phyloP scores from a whole-genome alignment of 2,797 vertebrate genomes.

The Neopelma chrysocephalum region DNA sequence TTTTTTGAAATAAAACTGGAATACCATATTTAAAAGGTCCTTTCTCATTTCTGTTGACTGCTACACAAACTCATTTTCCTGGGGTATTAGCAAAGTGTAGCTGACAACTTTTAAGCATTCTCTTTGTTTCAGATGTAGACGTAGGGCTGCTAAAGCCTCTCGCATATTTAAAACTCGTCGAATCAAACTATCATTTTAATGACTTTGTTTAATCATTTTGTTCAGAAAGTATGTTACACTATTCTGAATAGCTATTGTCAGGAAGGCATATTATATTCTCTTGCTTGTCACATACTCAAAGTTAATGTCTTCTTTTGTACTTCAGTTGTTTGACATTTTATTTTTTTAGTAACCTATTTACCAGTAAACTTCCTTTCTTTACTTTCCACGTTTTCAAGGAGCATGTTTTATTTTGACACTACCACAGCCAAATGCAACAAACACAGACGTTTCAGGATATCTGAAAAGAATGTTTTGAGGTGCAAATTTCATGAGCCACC shows the following conservation, averaged over 20 bases:
- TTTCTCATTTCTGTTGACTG: not conserved
- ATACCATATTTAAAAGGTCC: not conserved
- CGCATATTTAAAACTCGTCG: not conserved
- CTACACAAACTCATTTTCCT: not conserved
- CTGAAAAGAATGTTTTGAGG: not conserved
- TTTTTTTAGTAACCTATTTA: constrained; percentile 6
- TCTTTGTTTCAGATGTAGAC: not conserved
- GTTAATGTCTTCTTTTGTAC: not conserved
- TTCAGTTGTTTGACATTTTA: not conserved
- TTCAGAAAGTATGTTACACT: not conserved
- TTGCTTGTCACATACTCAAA: not conserved
- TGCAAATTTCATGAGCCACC: not conserved
- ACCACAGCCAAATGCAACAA: not conserved
- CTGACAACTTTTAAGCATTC: not conserved
- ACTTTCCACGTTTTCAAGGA: not conserved
- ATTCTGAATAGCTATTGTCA: not conserved
- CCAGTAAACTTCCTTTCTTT: not conserved
- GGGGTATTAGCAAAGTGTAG: not conserved
- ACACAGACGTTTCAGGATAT: not conserved
- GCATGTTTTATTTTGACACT: not conserved
- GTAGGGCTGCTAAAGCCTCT: not conserved
- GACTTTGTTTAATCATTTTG: not conserved
- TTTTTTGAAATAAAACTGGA: constrained; percentile 67
- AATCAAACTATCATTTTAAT: not conserved
- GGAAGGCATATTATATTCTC: not conserved